These are phyloP conservation scores for Chelonus insularis DNA, from an alignment of 1,140 invertebrate species.

Conservation along the genomic window DNA sequence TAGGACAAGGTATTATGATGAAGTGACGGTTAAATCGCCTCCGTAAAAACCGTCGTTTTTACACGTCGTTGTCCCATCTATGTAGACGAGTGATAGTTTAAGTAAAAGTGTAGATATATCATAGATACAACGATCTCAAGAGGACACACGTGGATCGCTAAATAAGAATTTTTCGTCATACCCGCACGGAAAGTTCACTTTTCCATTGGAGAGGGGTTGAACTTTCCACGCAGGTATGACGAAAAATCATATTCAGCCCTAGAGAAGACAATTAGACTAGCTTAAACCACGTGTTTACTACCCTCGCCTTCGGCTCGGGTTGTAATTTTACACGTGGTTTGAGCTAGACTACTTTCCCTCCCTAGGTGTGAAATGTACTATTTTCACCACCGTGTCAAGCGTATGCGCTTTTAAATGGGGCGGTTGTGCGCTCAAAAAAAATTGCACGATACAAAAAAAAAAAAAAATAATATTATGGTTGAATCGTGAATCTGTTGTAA, in stretches of 20 bases:
- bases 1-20: background rate
- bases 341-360: too few relatives aligned
- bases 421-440: constrained; percentile 7
- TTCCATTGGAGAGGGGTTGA: too few relatives aligned
- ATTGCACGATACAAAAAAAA: constrained; percentile 15
- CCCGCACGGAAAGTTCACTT: too few relatives aligned
- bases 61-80: constrained; percentile 29
- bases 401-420: constrained; percentile 17
- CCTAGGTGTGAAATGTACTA: too few relatives aligned
- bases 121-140: constrained; percentile 60
- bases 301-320: too few relatives aligned
- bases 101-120: constrained; percentile 58
- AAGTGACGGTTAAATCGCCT: constrained; percentile 20
- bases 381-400: constrained; percentile 33
- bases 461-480: constrained; percentile 46
- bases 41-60: constrained; percentile 18
- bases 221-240: too few relatives aligned
- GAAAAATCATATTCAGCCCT: too few relatives aligned
- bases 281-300: too few relatives aligned
- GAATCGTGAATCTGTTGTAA: constrained; percentile 55
- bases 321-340: too few relatives aligned
- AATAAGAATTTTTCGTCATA: too few relatives aligned
- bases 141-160: constrained; percentile 48
- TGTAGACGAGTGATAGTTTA: constrained; percentile 32
- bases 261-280: too few relatives aligned